phyloP scores from a whole-genome alignment of 2,888 invertebrate genomes.

The Lissonota sp. region DNA sequence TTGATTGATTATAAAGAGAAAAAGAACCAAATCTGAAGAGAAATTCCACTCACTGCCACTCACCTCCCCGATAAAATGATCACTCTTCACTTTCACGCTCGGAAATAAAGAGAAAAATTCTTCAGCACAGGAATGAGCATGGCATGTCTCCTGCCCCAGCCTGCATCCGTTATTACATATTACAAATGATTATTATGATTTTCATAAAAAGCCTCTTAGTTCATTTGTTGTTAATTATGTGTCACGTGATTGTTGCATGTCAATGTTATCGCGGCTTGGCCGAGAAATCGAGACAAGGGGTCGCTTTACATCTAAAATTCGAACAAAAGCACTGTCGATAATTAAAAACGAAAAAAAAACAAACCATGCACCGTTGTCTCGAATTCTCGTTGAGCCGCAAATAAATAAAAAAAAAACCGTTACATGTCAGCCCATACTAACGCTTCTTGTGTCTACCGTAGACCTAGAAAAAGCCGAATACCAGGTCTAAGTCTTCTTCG shows the following conservation, averaged over 20 bases:
- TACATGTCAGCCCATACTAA: constrained; percentile 68
- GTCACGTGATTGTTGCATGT: constrained; percentile 79
- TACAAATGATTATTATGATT: constrained; percentile 52
- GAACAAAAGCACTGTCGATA: constrained; percentile 24
- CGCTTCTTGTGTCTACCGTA: constrained; percentile 82
- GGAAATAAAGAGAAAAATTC: constrained; percentile 66
- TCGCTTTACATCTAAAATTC: not conserved
- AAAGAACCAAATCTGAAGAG: constrained; percentile 65
- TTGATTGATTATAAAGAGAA: constrained; percentile 28
- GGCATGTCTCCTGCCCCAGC: constrained; percentile 74
- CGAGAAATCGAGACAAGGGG: constrained; percentile 45
- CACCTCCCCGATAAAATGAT: constrained; percentile 70
- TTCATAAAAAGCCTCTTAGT: constrained; percentile 64
- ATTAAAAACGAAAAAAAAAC: not conserved
- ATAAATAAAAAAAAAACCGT: constrained; percentile 1
- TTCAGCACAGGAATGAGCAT: constrained; percentile 82
- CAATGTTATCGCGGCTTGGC: constrained; percentile 66
- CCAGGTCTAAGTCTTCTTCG: constrained; percentile 93
- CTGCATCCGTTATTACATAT: constrained; percentile 60
- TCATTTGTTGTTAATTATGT: constrained; percentile 69
- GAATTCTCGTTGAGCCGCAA: constrained; percentile 37
- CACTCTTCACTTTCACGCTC: constrained; percentile 75
- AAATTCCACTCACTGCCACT: constrained; percentile 78
- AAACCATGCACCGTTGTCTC: not conserved
- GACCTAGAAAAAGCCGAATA: constrained; percentile 97